Conservation (phyloP, 2,888 invertebrate species). For the Lissonota sp. region DNA sequence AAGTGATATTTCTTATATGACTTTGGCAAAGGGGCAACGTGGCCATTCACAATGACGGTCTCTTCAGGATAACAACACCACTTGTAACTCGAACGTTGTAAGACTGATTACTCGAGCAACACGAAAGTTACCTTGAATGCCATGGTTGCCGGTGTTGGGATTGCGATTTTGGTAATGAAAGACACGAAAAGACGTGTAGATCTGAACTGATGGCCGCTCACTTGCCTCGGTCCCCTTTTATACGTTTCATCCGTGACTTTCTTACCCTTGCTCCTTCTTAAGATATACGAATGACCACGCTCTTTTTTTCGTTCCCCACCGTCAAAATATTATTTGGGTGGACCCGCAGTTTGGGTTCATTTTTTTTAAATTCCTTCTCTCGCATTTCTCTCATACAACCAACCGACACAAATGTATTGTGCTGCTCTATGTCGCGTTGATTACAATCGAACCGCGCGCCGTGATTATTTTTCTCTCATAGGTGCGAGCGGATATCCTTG, state of each 20-base stretch:
- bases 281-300: slow-evolving; percentile 4
- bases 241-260: slow-evolving; percentile 55
- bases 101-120: too few species aligned
- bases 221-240: slow-evolving; percentile 52
- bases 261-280: slow-evolving; percentile 59
- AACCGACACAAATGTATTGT: slow-evolving; percentile 33
- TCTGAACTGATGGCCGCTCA: slow-evolving; percentile 59
- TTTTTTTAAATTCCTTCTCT: slow-evolving; percentile 14
- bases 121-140: slow-evolving; percentile 58
- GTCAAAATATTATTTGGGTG: slow-evolving; percentile 48
- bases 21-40: too few species aligned
- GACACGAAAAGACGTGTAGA: slow-evolving; percentile 51
- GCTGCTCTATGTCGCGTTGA: slow-evolving; percentile 26
- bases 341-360: slow-evolving; percentile 33
- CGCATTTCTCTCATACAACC: slow-evolving; percentile 9
- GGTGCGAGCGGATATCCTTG: slow-evolving; percentile 53
- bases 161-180: slow-evolving; percentile 41
- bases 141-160: slow-evolving; percentile 47
- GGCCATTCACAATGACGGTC: too few species aligned
- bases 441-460: slow-evolving; percentile 56
- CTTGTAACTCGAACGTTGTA: too few species aligned
- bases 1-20: too few species aligned
- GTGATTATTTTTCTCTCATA: slow-evolving; percentile 33
- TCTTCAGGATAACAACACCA: too few species aligned
- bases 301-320: slow-evolving; percentile 46